A percentile compares a stretch with the other conserved stretches of the same genome.
Conservation (phyloP, 1,140 invertebrate species). For the Dendrolimus punctatus region DNA sequence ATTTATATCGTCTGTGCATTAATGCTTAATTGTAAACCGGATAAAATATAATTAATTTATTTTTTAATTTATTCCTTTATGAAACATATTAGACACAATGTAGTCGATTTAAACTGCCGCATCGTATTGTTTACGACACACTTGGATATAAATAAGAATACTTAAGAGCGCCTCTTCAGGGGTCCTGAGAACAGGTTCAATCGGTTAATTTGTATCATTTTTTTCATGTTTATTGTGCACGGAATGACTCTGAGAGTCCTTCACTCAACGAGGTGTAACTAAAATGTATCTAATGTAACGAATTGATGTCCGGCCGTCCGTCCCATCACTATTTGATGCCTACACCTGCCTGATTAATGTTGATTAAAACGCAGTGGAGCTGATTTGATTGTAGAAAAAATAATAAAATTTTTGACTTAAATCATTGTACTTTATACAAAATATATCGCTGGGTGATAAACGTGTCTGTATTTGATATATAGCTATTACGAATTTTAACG, state of each 20-base stretch:
- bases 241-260: slow-evolving; percentile 62
- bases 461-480: too few species aligned
- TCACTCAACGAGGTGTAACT: slow-evolving; percentile 69
- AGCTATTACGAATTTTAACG: too few species aligned
- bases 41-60: too few species aligned
- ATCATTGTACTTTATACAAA: too few species aligned
- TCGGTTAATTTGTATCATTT: slow-evolving; percentile 62
- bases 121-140: slow-evolving; percentile 59
- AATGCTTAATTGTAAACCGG: too few species aligned
- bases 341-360: slow-evolving; percentile 52
- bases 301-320: slow-evolving; percentile 56
- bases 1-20: too few species aligned
- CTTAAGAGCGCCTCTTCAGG: slow-evolving; percentile 61
- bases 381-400: too few species aligned
- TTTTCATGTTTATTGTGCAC: slow-evolving; percentile 50
- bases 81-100: not conserved
- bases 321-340: slow-evolving; percentile 38
- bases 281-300: slow-evolving; percentile 66
- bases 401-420: too few species aligned
- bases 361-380: not conserved
- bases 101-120: slow-evolving; percentile 39
- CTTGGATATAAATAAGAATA: slow-evolving; percentile 64
- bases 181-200: slow-evolving; percentile 60
- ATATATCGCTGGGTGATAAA: too few species aligned
- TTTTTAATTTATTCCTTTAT: too few species aligned